Evolutionary conservation across 2,888 invertebrate species (phyloP), one percentile per base, ranked within the genome.

Genomic region (Apoderus coryli): DNA sequence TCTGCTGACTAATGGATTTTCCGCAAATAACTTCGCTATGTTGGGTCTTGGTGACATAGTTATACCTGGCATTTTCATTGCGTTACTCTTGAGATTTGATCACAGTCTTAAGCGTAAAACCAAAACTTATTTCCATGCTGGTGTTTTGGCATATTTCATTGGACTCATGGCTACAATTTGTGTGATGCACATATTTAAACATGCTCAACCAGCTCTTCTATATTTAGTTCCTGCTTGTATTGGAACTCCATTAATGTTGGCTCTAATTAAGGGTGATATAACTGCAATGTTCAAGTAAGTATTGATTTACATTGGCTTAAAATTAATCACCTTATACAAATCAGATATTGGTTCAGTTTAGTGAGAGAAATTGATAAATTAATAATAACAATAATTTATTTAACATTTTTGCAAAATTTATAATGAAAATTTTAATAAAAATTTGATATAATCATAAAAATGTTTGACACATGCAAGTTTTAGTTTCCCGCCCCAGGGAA

Each of bases 61-160:
- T 16, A 88, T 99, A 42, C 98, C 98, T 3, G 98, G 98, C 41
- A 95, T 98, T 52, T 99, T 99, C 60, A 95, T 99, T 48, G 96
- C 98, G 0, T 67, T 99, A 13, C 65, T 99, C 26, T 68, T 96
- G 27, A 75, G 98, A 42, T 99, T 93, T 61, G 98, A 99, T 64
- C 72, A 80, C 55, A 43, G 86, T 50, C 65, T 86, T 38, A 78
- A 81, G 46, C 64, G 86, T 10, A 79, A 80, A 53, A 75, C 76
- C 7, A 75, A 81, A 46, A 71, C 77, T 13, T 89, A 89, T 57
- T 98, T 96, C 65, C 79, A 79, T 52, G 74, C 85, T 3, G 86
- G 93, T 3, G 82, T 96, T 57, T 54, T 74, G 25, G 96, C 98
- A 2, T 99, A 99, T 59, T 77, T 95, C 47, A 58, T 88, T 48